phyloP scores from a whole-genome alignment of 2,888 invertebrate species.

The Ariolimax columbianus region DNA sequence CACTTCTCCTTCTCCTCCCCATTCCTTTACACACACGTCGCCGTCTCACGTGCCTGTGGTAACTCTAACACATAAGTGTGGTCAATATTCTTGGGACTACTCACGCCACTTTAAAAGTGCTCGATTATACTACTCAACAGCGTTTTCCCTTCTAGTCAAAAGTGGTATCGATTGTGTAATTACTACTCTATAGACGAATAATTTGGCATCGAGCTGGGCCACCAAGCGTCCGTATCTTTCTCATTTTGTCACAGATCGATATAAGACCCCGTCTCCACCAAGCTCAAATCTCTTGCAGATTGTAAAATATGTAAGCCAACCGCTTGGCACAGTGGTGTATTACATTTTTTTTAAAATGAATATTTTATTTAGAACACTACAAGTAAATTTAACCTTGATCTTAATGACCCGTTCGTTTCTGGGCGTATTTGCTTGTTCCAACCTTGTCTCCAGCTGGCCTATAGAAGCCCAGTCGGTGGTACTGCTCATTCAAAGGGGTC shows the following conservation, averaged over 20 bases:
- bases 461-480: too few species aligned
- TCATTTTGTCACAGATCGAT: not conserved
- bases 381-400: too few species aligned
- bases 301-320: not conserved
- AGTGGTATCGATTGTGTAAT: conserved; percentile 21
- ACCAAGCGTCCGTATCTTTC: not conserved
- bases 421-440: too few species aligned
- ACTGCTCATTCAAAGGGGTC: too few species aligned
- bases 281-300: not conserved
- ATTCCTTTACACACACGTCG: not conserved
- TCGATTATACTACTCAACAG: conserved; percentile 11
- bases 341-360: too few species aligned
- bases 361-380: too few species aligned
- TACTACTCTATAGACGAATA: conserved; percentile 5
- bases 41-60: not conserved
- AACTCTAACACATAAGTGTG: not conserved
- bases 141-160: not conserved
- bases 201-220: not conserved
- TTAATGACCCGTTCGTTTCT: too few species aligned
- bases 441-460: too few species aligned
- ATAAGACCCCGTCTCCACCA: not conserved
- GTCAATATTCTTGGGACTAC: not conserved
- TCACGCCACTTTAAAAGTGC: not conserved
- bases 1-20: not conserved
- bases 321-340: too few species aligned